Evolutionary conservation across 1,140 invertebrate species (phyloP), one percentile per base, ranked within the genome.

Genomic region (Aphelinus certus): DNA sequence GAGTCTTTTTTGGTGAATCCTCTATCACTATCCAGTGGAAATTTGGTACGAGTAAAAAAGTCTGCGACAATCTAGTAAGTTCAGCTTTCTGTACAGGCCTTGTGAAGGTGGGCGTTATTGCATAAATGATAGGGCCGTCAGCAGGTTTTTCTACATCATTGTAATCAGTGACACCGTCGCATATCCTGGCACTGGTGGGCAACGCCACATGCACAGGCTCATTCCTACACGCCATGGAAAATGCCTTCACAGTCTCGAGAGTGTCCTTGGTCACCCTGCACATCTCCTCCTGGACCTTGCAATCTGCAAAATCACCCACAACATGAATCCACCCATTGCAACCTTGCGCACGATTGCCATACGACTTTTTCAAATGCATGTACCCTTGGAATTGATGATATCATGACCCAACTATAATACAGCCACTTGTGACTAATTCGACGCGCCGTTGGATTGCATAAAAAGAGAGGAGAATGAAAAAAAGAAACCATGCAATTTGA

Each of bases 1-100:
- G 81, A 1, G 94, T 95, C 82, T 94, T 96, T 9, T 84, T 86
- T 2, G 90, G 87, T 0, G 95, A 89, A 87, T 99, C 98, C 88
- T 99, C 98, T 7, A 99, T 91, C 55, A 99, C 86, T 78, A 99
- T 95, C 98, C 98, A 99, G 85, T 99, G 97, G 70, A 99, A 90
- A 83, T 96, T 95, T 68, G 94, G 93, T 48, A 98, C 91, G 73
- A 96, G 91, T 79, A 94, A 91, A 72, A 99, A 92, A 0, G 97
- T 96, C 83, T 99, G 95, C 3, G 95, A 94, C 6, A 99, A 88
- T 81, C 97, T 92, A 60, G 95, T 97, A 7, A 99, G 88, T 85
- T 99, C 97, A 26, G 97, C 97, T 88, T 98, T 98, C 88, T 99
- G 98, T 62, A 95, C 95, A 49, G 94, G 91, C 63, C 97, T 90